Conservation (phyloP, 2,113 vertebrate species). For the Microtus pennsylvanicus region DNA sequence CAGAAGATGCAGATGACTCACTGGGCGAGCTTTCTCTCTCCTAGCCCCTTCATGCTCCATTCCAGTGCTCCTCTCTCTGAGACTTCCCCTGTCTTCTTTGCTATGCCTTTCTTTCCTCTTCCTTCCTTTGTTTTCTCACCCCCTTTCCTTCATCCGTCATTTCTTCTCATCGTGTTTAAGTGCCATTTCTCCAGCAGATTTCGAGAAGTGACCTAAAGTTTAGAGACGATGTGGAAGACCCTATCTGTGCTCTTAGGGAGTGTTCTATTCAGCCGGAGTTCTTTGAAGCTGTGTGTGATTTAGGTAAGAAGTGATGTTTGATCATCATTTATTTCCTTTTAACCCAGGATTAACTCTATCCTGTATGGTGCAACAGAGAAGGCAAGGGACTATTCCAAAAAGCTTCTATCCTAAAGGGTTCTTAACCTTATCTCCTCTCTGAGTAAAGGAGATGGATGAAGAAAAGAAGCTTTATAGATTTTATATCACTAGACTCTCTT, state of each 20-base stretch:
- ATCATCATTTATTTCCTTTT: conserved; percentile 35
- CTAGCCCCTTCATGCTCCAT: not conserved
- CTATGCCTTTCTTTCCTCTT: not conserved
- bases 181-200: conserved; percentile 32
- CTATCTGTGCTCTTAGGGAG: not conserved
- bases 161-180: not conserved
- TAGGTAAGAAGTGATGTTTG: conserved; percentile 46
- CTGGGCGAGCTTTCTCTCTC: not conserved
- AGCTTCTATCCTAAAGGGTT: conserved; percentile 25
- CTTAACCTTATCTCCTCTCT: not conserved
- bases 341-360: conserved; percentile 20
- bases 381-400: not conserved
- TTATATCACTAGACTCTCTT: conserved; percentile 51
- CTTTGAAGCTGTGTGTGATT: conserved; percentile 43
- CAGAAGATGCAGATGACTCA: not conserved
- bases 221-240: not conserved
- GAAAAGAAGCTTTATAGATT: conserved; percentile 37
- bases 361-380: not conserved
- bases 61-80: not conserved
- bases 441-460: not conserved
- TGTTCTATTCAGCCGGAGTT: conserved; percentile 35
- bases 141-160: not conserved
- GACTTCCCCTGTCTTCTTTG: not conserved
- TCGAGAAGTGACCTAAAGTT: not conserved
- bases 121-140: not conserved